These are phyloP conservation scores for Semnopithecus entellus DNA, from an alignment of 2,113 vertebrate species.

Conservation along the genomic window DNA sequence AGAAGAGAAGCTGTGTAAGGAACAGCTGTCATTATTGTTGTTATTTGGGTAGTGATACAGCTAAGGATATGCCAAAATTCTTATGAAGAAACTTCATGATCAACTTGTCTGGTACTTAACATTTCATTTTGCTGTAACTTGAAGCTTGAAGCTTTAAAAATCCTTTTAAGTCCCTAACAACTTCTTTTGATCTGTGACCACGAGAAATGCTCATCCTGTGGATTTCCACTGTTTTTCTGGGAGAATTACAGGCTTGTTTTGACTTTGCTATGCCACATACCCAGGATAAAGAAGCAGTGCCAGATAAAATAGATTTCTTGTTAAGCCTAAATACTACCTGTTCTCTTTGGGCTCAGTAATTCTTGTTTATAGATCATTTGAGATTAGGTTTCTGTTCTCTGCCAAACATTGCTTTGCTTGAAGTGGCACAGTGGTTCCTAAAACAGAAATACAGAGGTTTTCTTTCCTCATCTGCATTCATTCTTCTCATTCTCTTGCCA, in stretches of 20 bases:
- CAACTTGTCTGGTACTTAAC: background rate
- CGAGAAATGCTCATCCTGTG: background rate
- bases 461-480: background rate
- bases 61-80: background rate
- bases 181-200: background rate
- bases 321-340: background rate
- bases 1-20: background rate
- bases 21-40: background rate
- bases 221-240: background rate
- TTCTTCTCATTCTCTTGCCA: background rate
- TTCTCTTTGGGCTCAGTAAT: conserved; percentile 1
- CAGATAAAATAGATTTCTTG: background rate
- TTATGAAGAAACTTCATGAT: background rate
- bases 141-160: background rate
- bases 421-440: background rate
- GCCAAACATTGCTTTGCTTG: conserved; percentile 30
- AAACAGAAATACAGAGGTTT: background rate
- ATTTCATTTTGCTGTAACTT: conserved; percentile 4
- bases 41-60: background rate
- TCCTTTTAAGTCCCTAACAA: background rate
- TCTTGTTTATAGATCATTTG: conserved; percentile 39
- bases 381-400: conserved; percentile 3
- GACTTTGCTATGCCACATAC: background rate
- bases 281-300: background rate
- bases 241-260: background rate